Evolutionary conservation across 2,888 invertebrate species (phyloP).

Genomic region (Pediacus dermestoides): DNA sequence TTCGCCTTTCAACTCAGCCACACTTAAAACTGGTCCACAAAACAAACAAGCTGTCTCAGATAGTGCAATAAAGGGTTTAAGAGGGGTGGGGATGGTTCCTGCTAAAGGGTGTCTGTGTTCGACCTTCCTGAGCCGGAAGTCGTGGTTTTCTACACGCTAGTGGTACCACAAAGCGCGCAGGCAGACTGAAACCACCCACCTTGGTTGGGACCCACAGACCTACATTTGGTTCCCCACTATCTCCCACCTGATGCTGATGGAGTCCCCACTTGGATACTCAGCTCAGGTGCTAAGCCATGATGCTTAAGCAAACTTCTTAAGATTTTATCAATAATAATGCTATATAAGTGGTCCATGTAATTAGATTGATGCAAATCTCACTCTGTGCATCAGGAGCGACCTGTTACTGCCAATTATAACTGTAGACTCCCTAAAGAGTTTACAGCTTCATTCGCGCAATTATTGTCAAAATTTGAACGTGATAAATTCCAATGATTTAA

Average conservation of each 20-base stretch:
- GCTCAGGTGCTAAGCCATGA: slow-evolving; percentile 24
- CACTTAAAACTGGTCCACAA: slow-evolving; percentile 14
- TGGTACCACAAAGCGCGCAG: slow-evolving; percentile 42
- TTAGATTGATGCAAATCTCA: slow-evolving; percentile 1
- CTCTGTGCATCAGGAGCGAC: slow-evolving; percentile 8
- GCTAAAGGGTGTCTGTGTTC: slow-evolving; percentile 24
- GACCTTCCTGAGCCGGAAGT: slow-evolving; percentile 42
- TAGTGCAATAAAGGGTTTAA: not conserved
- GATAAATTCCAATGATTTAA: too few relatives aligned
- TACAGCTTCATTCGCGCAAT: too few relatives aligned
- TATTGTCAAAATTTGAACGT: too few relatives aligned
- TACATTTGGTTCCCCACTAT: slow-evolving; percentile 42
- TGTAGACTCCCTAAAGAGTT: slow-evolving; percentile 1
- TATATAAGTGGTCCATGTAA: slow-evolving; percentile 5
- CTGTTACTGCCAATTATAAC: slow-evolving; percentile 11
- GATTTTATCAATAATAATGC: slow-evolving; percentile 18
- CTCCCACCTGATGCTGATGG: slow-evolving; percentile 18
- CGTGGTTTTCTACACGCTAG: slow-evolving; percentile 40
- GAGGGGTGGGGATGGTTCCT: slow-evolving; percentile 15
- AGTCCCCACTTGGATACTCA: slow-evolving; percentile 20
- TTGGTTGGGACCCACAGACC: slow-evolving; percentile 46
- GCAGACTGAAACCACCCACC: slow-evolving; percentile 48
- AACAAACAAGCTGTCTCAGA: not conserved
- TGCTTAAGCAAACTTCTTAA: slow-evolving; percentile 26
- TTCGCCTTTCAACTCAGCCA: slow-evolving; percentile 15